A percentile compares a stretch with the other conserved stretches of the same genome.
Evolutionary conservation across 2,888 invertebrate genomes (phyloP).

Genomic region (Actias luna): DNA sequence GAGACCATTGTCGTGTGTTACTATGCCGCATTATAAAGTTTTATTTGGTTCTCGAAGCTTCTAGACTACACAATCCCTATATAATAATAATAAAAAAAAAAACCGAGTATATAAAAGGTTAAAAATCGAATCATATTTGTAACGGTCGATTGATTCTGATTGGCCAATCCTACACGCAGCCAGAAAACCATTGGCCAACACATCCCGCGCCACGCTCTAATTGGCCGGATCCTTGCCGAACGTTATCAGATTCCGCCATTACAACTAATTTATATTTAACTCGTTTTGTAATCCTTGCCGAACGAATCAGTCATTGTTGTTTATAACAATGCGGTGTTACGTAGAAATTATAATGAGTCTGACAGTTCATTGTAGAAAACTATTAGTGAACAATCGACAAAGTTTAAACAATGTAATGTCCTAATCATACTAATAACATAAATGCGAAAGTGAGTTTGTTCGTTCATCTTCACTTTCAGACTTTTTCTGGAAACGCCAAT

Average conservation of each 20-base stretch:
- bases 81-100: too few species aligned
- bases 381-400: neutral
- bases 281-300: neutral
- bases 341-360: neutral
- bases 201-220: constrained; percentile 50
- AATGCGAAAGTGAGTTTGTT: too few species aligned
- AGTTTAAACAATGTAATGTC: neutral
- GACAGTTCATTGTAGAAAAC: neutral
- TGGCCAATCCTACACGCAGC: constrained; percentile 20
- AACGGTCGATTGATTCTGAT: constrained; percentile 25
- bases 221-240: constrained; percentile 48
- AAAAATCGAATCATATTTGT: constrained; percentile 1
- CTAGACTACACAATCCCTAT: too few species aligned
- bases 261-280: constrained; percentile 12
- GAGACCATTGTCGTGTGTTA: too few species aligned
- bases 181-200: constrained; percentile 45
- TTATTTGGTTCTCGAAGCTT: too few species aligned
- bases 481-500: too few species aligned
- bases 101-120: neutral
- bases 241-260: constrained; percentile 24
- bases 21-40: too few species aligned
- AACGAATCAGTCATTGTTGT: neutral
- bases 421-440: too few species aligned
- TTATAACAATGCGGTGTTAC: neutral
- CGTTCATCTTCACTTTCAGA: too few species aligned